phyloP scores from a whole-genome alignment of 2,888 invertebrate species.

The Agrilus mali region DNA sequence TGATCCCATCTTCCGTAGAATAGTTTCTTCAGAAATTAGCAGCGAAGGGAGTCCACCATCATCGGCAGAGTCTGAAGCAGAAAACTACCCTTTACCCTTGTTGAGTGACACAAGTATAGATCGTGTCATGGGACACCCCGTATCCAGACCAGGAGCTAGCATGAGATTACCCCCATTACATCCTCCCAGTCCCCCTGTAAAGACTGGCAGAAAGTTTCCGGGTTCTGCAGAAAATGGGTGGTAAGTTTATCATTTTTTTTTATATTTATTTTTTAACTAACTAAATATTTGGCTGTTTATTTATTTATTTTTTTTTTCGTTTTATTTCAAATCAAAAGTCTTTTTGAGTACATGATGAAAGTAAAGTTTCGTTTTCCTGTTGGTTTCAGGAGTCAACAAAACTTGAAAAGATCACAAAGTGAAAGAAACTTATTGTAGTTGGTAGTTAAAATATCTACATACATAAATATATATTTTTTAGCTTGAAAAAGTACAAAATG shows the following conservation, averaged over 20 bases:
- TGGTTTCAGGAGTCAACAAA: not conserved
- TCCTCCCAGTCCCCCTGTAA: slow-evolving; percentile 26
- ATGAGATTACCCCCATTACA: slow-evolving; percentile 32
- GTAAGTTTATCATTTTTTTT: slow-evolving; percentile 1
- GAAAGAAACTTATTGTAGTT: not conserved
- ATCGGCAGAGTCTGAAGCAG: slow-evolving; percentile 29
- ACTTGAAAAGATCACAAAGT: not conserved
- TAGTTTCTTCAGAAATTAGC: slow-evolving; percentile 20
- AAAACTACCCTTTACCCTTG: slow-evolving; percentile 18
- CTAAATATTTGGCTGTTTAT: no score
- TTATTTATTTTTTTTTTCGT: no score
- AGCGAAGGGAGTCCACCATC: slow-evolving; percentile 29
- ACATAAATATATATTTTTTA: not conserved
- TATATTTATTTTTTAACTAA: not conserved
- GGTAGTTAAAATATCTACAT: no score
- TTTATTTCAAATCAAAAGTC: no score
- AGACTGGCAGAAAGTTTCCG: slow-evolving; percentile 4
- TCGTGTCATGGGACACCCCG: slow-evolving; percentile 31
- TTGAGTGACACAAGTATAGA: slow-evolving; percentile 26
- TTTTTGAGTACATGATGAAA: not conserved
- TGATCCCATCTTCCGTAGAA: slow-evolving; percentile 27
- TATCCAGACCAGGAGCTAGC: slow-evolving; percentile 26
- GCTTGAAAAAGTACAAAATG: not conserved
- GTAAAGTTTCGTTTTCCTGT: not conserved
- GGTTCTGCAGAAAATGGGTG: not conserved